These are phyloP conservation scores for Corythaixoides concolor DNA, from an alignment of 2,113 vertebrate species.

Conservation along the genomic window DNA sequence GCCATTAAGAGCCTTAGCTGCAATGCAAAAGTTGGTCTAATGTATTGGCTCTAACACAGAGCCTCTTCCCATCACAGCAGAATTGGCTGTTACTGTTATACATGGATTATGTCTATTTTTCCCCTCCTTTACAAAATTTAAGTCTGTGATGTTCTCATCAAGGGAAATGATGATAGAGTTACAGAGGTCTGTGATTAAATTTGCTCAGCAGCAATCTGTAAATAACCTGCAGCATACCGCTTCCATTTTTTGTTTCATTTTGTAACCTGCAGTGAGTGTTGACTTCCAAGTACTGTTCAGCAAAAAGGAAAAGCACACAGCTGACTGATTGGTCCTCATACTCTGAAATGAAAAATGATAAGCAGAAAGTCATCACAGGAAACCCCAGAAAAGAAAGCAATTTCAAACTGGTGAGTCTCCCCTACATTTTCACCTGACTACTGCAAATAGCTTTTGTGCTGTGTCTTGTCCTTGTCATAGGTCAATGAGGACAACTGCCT, in stretches of 20 bases:
- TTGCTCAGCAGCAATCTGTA: slow-evolving; percentile 68
- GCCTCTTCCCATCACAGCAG: slow-evolving; percentile 63
- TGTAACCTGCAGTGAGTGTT: slow-evolving; percentile 40
- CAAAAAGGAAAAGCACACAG: background rate
- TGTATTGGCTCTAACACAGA: slow-evolving; percentile 61
- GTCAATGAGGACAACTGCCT: background rate
- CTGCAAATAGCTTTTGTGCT: background rate
- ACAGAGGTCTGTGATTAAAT: slow-evolving; percentile 75
- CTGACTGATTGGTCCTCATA: slow-evolving; percentile 2
- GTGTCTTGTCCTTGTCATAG: background rate
- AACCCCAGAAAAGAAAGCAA: slow-evolving; percentile 6
- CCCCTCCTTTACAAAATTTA: slow-evolving; percentile 72
- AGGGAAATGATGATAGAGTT: slow-evolving; percentile 74
- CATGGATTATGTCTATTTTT: slow-evolving; percentile 57
- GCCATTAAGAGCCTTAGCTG: slow-evolving; percentile 40
- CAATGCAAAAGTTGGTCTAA: slow-evolving; percentile 64
- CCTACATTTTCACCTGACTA: background rate
- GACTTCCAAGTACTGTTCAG: slow-evolving; percentile 52
- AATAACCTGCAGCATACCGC: slow-evolving; percentile 69
- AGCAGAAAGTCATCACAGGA: slow-evolving; percentile 34
- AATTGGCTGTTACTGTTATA: slow-evolving; percentile 72
- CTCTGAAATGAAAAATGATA: slow-evolving; percentile 31
- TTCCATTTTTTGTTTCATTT: slow-evolving; percentile 68
- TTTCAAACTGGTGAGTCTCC: background rate
- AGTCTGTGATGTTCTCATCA: slow-evolving; percentile 72